Percentiles rank a stretch among this genome's conserved stretches.
Evolutionary conservation across 2,113 vertebrate species (phyloP).

Genomic region (Podarcis cretensis): DNA sequence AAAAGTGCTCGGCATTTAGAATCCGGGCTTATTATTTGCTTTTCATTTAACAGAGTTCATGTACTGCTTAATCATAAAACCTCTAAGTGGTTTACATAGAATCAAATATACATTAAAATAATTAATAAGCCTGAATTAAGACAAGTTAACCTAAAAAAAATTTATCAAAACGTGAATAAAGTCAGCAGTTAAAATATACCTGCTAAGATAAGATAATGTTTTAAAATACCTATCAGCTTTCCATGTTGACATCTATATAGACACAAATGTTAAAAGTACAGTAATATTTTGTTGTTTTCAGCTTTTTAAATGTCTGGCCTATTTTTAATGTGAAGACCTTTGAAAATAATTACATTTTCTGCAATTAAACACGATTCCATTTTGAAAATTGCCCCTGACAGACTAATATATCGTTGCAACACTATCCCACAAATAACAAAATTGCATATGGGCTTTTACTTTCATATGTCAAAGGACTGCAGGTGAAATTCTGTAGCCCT

Average conservation of each 20-base stretch:
- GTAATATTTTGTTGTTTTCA: constrained; percentile 43
- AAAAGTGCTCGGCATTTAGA: constrained; percentile 18
- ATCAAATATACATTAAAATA: too few species aligned
- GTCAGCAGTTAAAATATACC: too few species aligned
- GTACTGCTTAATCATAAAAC: too few species aligned
- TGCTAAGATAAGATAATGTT: too few species aligned
- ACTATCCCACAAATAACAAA: background rate
- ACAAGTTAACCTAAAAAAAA: too few species aligned
- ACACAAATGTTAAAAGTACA: constrained; percentile 49
- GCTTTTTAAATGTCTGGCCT: background rate
- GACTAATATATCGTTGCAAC: background rate
- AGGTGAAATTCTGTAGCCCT: background rate
- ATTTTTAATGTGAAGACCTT: constrained; percentile 34
- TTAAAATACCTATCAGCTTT: too few species aligned
- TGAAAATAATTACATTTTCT: constrained; percentile 31
- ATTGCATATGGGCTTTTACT: constrained; percentile 8
- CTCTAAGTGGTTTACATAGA: too few species aligned
- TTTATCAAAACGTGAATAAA: too few species aligned
- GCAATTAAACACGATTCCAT: constrained; percentile 1
- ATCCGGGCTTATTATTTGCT: background rate
- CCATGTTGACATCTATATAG: too few species aligned
- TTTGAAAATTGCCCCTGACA: constrained; percentile 13
- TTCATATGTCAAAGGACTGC: background rate
- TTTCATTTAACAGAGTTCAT: too few species aligned
- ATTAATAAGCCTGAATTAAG: too few species aligned